phyloP scores from a whole-genome alignment of 1,140 invertebrate genomes.

The Aporrectodea caliginosa region DNA sequence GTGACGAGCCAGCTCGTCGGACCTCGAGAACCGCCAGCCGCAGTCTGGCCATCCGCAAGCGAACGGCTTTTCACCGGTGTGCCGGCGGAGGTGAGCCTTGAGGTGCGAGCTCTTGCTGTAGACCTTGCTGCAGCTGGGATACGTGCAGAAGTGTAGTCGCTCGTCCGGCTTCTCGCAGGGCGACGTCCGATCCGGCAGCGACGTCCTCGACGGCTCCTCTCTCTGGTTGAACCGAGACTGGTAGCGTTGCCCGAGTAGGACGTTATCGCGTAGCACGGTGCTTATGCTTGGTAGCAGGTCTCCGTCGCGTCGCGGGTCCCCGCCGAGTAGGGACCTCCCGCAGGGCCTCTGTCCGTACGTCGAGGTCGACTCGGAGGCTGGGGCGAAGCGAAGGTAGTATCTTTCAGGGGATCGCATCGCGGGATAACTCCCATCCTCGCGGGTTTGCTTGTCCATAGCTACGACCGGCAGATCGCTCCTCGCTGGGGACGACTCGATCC shows the following conservation, averaged over 20 bases:
- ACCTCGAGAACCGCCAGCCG: conserved; percentile 86
- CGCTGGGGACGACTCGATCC: no score
- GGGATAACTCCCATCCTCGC: background rate
- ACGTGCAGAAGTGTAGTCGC: conserved; percentile 61
- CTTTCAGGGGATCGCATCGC: background rate
- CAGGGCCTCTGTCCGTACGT: background rate
- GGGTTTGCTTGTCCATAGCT: background rate
- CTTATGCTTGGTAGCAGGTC: no score
- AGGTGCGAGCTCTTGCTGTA: conserved; percentile 89
- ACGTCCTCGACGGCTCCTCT: background rate
- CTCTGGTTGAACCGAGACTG: no score
- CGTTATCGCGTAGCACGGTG: no score
- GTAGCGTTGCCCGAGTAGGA: background rate
- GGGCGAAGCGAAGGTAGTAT: background rate
- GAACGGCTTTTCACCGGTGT: conserved; percentile 93
- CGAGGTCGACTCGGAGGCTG: no score
- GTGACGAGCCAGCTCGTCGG: conserved; percentile 78
- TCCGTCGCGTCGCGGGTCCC: background rate
- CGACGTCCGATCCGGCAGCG: background rate
- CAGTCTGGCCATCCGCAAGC: conserved; percentile 85
- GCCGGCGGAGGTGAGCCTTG: conserved; percentile 85
- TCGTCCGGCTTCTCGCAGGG: conserved; percentile 15
- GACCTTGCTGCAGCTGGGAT: conserved; percentile 62
- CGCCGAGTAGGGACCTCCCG: background rate
- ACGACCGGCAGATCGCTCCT: background rate